These are phyloP conservation scores for Empidonax alnorum DNA, from an alignment of 2,113 vertebrate species.

Conservation along the genomic window DNA sequence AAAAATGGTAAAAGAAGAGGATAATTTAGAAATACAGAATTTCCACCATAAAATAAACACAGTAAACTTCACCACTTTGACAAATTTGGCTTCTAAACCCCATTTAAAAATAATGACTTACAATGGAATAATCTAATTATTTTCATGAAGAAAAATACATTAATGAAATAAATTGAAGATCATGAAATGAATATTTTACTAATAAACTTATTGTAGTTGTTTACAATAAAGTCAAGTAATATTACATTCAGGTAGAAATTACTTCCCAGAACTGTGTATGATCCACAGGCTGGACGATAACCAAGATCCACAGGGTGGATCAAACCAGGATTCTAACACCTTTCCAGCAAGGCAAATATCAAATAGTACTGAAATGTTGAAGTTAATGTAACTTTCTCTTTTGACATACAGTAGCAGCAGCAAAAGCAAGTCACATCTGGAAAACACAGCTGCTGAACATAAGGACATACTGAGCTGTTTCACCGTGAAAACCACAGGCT, in stretches of 20 bases:
- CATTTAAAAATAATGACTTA: neutral
- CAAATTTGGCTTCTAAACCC: neutral
- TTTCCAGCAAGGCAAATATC: conserved; percentile 55
- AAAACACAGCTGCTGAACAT: conserved; percentile 62
- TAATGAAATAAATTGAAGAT: neutral
- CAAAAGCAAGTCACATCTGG: conserved; percentile 68
- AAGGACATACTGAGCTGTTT: conserved; percentile 64
- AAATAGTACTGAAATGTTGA: conserved; percentile 45
- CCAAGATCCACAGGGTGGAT: conserved; percentile 44
- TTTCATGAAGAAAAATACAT: neutral
- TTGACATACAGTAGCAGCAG: conserved; percentile 2
- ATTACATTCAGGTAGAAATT: conserved; percentile 24
- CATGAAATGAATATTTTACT: neutral
- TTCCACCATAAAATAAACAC: neutral
- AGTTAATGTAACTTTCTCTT: conserved; percentile 34
- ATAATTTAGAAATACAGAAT: neutral
- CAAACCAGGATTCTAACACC: conserved; percentile 55
- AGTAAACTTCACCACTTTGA: neutral
- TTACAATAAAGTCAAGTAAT: neutral
- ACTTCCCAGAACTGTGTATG: conserved; percentile 41
- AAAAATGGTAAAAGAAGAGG: neutral
- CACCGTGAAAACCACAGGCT: conserved; percentile 71
- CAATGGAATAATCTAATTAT: neutral
- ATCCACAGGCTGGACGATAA: neutral
- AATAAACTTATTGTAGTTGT: neutral